Conservation (phyloP, 2,113 vertebrate species). For the Anhinga anhinga region DNA sequence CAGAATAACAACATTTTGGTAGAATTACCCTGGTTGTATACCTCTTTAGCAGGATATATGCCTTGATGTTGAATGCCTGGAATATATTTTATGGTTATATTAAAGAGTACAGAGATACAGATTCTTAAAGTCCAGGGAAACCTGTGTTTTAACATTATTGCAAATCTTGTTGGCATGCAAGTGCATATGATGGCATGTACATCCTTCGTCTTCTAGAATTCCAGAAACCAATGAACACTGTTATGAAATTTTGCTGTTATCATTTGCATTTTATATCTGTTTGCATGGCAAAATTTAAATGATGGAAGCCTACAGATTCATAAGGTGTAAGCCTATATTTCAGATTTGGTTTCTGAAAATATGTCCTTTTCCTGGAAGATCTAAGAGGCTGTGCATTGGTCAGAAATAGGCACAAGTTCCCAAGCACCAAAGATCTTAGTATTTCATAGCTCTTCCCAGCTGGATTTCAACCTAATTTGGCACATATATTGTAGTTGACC, state of each 20-base stretch:
- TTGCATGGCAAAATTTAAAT: background rate
- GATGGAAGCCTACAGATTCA: background rate
- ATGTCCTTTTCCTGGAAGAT: background rate
- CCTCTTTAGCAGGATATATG: background rate
- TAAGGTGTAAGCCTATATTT: background rate
- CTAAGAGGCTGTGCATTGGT: background rate
- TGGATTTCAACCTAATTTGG: constrained; percentile 55
- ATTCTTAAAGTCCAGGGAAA: background rate
- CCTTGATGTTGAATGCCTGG: background rate
- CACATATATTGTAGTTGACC: constrained; percentile 45
- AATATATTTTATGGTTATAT: background rate
- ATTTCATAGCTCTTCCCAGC: constrained; percentile 14
- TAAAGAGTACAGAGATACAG: background rate
- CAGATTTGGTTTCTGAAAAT: background rate
- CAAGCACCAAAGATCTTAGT: constrained; percentile 8
- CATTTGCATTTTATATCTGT: background rate
- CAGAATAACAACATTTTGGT: background rate
- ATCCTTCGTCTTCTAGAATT: background rate
- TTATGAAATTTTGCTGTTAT: background rate
- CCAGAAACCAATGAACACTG: background rate
- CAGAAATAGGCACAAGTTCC: constrained; percentile 20
- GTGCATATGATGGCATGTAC: background rate
- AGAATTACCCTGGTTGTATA: background rate
- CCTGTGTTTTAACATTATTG: background rate
- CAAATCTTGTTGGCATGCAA: background rate